phyloP scores from a whole-genome alignment of 1,140 invertebrate genomes.

The Zelostemma sp. region DNA sequence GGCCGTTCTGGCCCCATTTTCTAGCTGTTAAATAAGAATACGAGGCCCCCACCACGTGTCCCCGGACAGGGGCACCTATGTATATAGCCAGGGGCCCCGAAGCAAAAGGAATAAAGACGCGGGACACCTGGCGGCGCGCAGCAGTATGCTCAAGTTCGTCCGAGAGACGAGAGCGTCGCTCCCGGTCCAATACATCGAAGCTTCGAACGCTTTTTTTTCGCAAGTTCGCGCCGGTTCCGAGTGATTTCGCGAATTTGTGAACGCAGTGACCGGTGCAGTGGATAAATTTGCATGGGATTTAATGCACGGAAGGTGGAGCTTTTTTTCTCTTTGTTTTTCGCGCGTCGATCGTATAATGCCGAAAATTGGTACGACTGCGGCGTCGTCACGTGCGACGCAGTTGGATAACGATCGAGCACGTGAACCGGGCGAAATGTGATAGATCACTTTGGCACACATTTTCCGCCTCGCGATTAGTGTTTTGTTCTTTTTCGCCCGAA shows the following conservation, averaged over 20 bases:
- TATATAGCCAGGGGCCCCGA: slow-evolving; percentile 52
- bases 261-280: too few species aligned
- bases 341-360: too few species aligned
- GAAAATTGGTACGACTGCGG: background rate
- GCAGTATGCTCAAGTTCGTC: slow-evolving; percentile 64
- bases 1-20: slow-evolving; percentile 51
- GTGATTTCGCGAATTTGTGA: too few species aligned
- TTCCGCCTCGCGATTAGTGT: slow-evolving; percentile 4
- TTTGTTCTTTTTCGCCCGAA: background rate
- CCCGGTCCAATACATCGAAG: background rate
- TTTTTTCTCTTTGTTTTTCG: background rate
- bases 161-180: slow-evolving; percentile 47
- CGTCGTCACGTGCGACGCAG: background rate
- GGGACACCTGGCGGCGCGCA: slow-evolving; percentile 60
- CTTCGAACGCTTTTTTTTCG: background rate
- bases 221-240: too few species aligned
- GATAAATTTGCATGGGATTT: too few species aligned
- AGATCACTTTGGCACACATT: slow-evolving; percentile 33
- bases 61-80: slow-evolving; percentile 51
- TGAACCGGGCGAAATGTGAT: slow-evolving; percentile 21
- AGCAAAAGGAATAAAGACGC: slow-evolving; percentile 68
- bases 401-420: too few species aligned
- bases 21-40: slow-evolving; percentile 67
- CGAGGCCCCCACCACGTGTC: slow-evolving; percentile 49
- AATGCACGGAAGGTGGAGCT: too few species aligned